Percentiles rank a stretch among this genome's conserved stretches.
phyloP scores from a whole-genome alignment of 37 sponge, comb jelly and placozoan species.

The Oopsacas minuta region DNA sequence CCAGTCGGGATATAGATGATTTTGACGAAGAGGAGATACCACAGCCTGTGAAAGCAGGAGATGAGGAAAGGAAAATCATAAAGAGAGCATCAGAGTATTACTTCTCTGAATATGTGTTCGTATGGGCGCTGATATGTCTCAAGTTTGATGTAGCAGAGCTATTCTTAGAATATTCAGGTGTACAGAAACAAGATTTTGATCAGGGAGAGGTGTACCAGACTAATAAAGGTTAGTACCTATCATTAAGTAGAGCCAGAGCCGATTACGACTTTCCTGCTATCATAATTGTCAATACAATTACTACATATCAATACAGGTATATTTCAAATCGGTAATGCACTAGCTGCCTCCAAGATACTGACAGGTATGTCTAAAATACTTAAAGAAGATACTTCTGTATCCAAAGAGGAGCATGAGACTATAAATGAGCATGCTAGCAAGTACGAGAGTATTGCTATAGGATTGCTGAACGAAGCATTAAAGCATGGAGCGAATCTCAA shows the following conservation, averaged over 20 bases:
- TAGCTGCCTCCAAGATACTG: background rate
- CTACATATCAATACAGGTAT: background rate
- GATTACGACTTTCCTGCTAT: no score
- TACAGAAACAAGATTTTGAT: background rate
- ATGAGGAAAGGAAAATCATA: background rate
- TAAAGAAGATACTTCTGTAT: background rate
- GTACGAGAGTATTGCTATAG: background rate
- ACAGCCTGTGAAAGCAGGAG: background rate
- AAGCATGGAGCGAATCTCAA: background rate
- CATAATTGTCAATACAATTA: no score
- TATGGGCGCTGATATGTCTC: background rate
- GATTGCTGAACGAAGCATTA: background rate
- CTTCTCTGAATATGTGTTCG: conserved; percentile 3
- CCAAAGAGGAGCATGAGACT: conserved; percentile 5
- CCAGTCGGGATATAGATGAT: no score
- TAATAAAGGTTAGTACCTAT: background rate
- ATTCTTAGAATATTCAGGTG: background rate
- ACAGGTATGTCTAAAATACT: background rate
- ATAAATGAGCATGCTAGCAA: background rate
- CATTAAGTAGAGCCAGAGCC: no score
- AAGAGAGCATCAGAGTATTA: background rate
- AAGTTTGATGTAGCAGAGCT: background rate
- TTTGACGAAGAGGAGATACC: background rate
- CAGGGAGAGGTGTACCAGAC: background rate
- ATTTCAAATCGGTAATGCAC: background rate